A percentile compares a stretch with the other conserved stretches of the same genome.
phyloP scores from a whole-genome alignment of 2,113 vertebrate species.

The Pterophyllum scalare region DNA sequence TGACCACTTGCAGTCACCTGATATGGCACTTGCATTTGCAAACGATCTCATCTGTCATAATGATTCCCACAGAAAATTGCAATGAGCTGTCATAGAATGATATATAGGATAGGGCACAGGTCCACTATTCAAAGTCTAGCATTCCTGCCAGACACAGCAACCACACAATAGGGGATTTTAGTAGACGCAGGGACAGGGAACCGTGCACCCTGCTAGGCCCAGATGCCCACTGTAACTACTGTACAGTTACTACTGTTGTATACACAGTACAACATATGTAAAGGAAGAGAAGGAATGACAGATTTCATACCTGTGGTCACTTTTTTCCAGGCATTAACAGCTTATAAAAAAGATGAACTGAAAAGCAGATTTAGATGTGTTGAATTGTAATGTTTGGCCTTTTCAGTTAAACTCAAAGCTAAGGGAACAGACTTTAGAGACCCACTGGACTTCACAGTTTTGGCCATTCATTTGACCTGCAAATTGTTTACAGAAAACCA shows the following conservation, averaged over 20 bases:
- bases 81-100: conserved; percentile 55
- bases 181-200: neutral
- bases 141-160: conserved; percentile 15
- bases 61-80: conserved; percentile 56
- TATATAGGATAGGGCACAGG: conserved; percentile 47
- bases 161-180: conserved; percentile 37
- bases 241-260: neutral
- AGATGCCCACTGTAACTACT: conserved; percentile 23
- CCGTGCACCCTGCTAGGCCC: neutral
- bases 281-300: neutral
- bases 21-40: conserved; percentile 46
- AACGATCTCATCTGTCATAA: conserved; percentile 58
- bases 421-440: neutral
- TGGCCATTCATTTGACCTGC: neutral
- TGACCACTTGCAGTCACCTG: conserved; percentile 48
- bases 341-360: neutral
- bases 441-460: neutral
- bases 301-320: neutral
- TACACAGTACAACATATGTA: neutral
- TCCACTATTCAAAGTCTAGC: conserved; percentile 32
- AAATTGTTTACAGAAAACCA: neutral
- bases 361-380: neutral
- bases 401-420: conserved; percentile 1
- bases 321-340: neutral
- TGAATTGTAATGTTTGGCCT: neutral